Evolutionary conservation across 2,888 invertebrate species (phyloP).

Genomic region (Didymodactylos carnosus): DNA sequence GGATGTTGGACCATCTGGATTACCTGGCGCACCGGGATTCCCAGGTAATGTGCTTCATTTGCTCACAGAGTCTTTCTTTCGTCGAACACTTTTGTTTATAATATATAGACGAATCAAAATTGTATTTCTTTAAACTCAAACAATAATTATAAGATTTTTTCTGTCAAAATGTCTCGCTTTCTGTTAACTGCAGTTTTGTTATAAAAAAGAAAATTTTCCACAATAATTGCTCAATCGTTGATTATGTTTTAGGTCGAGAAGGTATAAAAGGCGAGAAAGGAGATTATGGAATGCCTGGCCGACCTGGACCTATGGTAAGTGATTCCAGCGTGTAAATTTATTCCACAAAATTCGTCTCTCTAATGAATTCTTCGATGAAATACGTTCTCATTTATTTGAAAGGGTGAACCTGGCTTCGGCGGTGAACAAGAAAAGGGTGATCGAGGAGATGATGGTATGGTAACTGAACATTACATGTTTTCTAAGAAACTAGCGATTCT

Average conservation of each 20-base stretch:
- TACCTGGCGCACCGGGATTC: background rate
- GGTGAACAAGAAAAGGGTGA: background rate
- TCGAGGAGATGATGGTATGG: background rate
- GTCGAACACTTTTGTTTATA: too few species aligned
- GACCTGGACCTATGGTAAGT: background rate
- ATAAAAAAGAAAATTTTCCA: background rate
- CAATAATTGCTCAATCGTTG: too few species aligned
- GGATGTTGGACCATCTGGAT: constrained; percentile 2
- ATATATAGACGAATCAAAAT: background rate
- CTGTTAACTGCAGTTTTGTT: too few species aligned
- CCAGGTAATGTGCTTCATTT: background rate
- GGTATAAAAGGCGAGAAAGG: background rate
- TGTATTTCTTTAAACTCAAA: too few species aligned
- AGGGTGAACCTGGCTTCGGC: background rate
- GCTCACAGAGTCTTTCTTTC: background rate
- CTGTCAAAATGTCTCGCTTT: too few species aligned
- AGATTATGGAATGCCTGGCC: background rate
- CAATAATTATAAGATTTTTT: too few species aligned
- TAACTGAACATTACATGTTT: background rate
- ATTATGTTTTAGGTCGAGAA: background rate
- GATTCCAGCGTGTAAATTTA: too few species aligned
- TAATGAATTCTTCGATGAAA: too few species aligned
- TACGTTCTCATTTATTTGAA: too few species aligned
- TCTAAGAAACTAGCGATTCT: background rate
- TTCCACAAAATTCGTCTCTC: background rate